Evolutionary conservation across 2,113 vertebrate genomes (phyloP), one percentile per base, ranked within the genome.

Genomic region (Phalacrocorax aristotelis): DNA sequence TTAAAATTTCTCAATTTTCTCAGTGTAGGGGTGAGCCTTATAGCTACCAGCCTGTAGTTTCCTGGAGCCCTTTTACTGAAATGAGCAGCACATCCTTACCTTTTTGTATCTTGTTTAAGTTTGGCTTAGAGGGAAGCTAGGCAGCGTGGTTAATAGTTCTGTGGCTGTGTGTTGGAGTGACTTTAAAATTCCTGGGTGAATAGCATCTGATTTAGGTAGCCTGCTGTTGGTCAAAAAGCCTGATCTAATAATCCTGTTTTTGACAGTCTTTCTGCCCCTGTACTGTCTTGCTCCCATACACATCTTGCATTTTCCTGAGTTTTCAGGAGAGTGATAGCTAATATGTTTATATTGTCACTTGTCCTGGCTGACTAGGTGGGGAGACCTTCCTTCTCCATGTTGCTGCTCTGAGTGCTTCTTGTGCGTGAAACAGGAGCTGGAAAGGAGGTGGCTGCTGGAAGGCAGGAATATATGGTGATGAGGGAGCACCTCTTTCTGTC

Each of bases 241-340:
- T 79, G 26, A 70, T 66, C 15, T 78, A 32, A 62, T 30, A 9
- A 25, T 87, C 38, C 42, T 61, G 29, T 2, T 78, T 89, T 69
- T 52, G 44, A 21, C 20, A 49, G 61, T 44, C 6, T 0, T 15
- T 26, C 32, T 77, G 54, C 29, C 27, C 17, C 19, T n/a, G 14
- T 38, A 8, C 10, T 2, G 0, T 58, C 32, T 40, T 83, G 4
- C 23, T 87, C 18, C 42, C 2, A 0, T 40, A n/a, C 14, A 14
- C 36, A 69, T 18, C 44, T 42, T 40, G 15, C 16, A 10, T 84
- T 44, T 80, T 84, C 18, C 83, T 49, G 36, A 64, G 12, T 77
- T 83, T 86, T 74, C 54, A 58, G 30, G 34, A 64, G 26, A 11
- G 14, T 27, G 10, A 15, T 61, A 34, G 11, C 15, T 27, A 36